Evolutionary conservation across 2,888 invertebrate genomes (phyloP), one percentile per base, ranked within the genome.

Genomic region (Iselma pallidipennis): DNA sequence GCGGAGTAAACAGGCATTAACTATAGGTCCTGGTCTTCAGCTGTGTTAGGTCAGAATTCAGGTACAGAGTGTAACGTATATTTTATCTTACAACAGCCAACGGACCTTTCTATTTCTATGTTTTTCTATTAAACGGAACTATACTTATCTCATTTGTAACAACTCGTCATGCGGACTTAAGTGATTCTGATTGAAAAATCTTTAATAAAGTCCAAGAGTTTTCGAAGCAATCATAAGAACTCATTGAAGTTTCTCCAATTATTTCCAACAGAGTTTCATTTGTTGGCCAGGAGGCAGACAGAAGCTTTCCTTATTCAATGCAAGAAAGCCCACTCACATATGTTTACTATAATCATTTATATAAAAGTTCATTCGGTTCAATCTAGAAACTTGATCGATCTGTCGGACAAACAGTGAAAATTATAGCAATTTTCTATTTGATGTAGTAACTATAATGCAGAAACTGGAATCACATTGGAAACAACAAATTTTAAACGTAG

Each of bases 1-100:
- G 75, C 68, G 72, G 66, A 74, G 74, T 68, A 72, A 74, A 74
- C 75, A 71, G 61, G 42, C 71, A 70, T 72, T 71, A 74, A 74
- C 73, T 73, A 69, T 70, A 67, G 65, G 61, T 58, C 63, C 58
- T 65, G 56, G 61, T 45, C 16, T 14, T 19, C 2, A 5, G 28
- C 51, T 19, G 19, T 16, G 31, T 21, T 6, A 12, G 21, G 29
- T 49, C 49, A 14, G 12, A 25, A 31, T 33, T 16, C 14, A 25
- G 37, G 23, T 12, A 29, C 52, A 33, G 42, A 50, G 49, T 51
- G 50, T 49, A 55, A 58, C 53, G 33, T 52, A 23, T 45, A 14
- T 25, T 31, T 28, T 23, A 4, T 14, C 28, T 16, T 3, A 26
- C 31, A n/a, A n/a, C n/a, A n/a, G n/a, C n/a, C n/a, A n/a, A n/a